Evolutionary conservation across 2,888 invertebrate species (phyloP).

Genomic region (Napeogenes inachia): DNA sequence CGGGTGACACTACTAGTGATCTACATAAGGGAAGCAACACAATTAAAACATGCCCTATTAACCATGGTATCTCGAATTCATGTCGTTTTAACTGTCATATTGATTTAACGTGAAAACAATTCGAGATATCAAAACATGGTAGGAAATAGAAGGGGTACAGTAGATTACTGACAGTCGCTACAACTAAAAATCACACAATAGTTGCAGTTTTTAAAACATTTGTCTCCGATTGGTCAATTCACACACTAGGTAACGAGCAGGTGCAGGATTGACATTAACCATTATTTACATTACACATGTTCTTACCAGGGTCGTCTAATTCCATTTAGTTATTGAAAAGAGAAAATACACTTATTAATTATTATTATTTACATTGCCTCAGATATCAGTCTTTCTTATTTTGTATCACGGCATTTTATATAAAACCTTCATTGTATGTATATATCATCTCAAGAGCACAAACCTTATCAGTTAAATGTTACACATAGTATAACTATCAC

Average conservation of each 20-base stretch:
- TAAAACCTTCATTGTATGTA: background rate
- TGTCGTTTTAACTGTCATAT: background rate
- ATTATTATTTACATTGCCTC: slow-evolving; percentile 19
- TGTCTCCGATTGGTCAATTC: slow-evolving; percentile 19
- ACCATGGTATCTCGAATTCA: slow-evolving; percentile 47
- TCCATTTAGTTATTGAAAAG: slow-evolving; percentile 70
- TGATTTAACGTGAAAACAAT: slow-evolving; percentile 11
- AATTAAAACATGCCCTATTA: slow-evolving; percentile 46
- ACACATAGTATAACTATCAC: too few species aligned
- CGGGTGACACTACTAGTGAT: slow-evolving; percentile 45
- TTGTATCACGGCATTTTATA: too few species aligned
- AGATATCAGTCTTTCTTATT: too few species aligned
- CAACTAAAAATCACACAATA: slow-evolving; percentile 17
- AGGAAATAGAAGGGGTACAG: slow-evolving; percentile 22
- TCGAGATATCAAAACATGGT: slow-evolving; percentile 32
- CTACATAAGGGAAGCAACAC: slow-evolving; percentile 56
- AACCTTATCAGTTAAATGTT: too few species aligned
- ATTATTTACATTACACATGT: slow-evolving; percentile 31
- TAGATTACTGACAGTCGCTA: slow-evolving; percentile 24
- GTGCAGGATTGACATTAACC: slow-evolving; percentile 30
- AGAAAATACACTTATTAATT: slow-evolving; percentile 62
- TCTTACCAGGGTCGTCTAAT: slow-evolving; percentile 75
- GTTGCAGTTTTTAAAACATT: slow-evolving; percentile 17
- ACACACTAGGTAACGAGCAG: slow-evolving; percentile 30
- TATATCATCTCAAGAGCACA: background rate